Base-by-base conservation (phyloP, 2,797 vertebrate species). In the Pseudopleuronectes americanus region DNA sequence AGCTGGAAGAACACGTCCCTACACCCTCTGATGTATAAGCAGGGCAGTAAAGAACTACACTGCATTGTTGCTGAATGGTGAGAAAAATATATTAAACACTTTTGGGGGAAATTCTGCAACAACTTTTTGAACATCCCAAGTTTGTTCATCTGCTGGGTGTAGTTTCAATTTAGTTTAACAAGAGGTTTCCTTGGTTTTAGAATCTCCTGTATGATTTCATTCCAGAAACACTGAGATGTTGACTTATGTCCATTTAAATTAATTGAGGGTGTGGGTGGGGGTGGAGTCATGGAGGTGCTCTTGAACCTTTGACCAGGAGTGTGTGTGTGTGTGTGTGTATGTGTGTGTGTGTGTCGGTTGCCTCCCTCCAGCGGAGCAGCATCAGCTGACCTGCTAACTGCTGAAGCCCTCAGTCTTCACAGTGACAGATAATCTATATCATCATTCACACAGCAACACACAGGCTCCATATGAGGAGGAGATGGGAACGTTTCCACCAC, bases 381-480 rank as follows among this genome's bases (percentile, higher is more conserved):
- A 45, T 45, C 43, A 45, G 43, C 43, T 45, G 43, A 45, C 43
- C 43, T 45, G 43, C 61, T 66, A 49, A 59, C 26, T n/a, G 49
- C 21, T 14, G 70, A 65, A 78, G 48, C 58, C 47, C 65, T 57
- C 65, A 33, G 49, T 63, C 31, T 65, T 52, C 38, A 63, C 68
- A n/a, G 16, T 71, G 77, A 84, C 71, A 73, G 63, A 85, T 78
- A 16, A 79, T 74, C 71, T 56, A 71, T 84, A 81, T 68, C 64
- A 45, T 45, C 14, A 6, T 19, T 16, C 17, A 45, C 43, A 45
- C 43, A 45, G 43, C 43, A 45, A 45, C 43, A 17, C 43, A 45
- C 43, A 58, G 62, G 65, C 79, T 74, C 61, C 61, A 73, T 65
- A 59, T 4, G 26, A 68, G 67, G 7, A 68, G 54, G 24, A 60